These are phyloP conservation scores for Atta texana DNA, from an alignment of 1,140 invertebrate species.

Conservation along the genomic window DNA sequence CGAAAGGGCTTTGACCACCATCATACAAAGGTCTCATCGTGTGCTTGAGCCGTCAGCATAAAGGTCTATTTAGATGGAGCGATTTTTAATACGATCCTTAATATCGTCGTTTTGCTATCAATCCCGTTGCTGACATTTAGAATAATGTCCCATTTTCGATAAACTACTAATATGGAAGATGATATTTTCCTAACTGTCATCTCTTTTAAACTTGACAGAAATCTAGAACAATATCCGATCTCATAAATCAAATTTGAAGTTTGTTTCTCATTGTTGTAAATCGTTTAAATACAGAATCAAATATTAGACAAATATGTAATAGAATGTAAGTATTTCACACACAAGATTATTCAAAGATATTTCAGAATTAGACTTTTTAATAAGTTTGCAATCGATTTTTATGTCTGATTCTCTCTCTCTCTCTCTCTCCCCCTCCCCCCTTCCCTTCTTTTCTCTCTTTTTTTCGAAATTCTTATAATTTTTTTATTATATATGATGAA, in stretches of 20 bases:
- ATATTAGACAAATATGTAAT: too few relatives aligned
- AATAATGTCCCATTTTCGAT: neutral
- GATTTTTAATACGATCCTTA: slow-evolving; percentile 37
- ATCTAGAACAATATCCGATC: neutral
- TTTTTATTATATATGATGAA: too few relatives aligned
- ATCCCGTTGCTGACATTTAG: neutral
- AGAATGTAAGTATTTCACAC: too few relatives aligned
- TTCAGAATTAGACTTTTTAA: neutral
- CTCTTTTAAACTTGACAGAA: slow-evolving; percentile 4
- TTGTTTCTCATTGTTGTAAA: too few relatives aligned
- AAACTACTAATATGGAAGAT: neutral
- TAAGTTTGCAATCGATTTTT: neutral
- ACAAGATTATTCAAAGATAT: neutral
- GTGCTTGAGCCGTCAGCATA: slow-evolving; percentile 4
- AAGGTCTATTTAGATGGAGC: slow-evolving; percentile 44
- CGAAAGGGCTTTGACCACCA: slow-evolving; percentile 60
- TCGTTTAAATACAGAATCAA: too few relatives aligned
- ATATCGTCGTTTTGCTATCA: neutral
- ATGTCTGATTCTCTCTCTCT: too few relatives aligned
- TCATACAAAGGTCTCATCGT: slow-evolving; percentile 46
- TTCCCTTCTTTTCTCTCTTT: too few relatives aligned
- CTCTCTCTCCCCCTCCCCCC: too few relatives aligned
- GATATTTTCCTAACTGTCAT: neutral
- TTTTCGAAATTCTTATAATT: neutral
- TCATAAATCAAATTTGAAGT: too few relatives aligned